Evolutionary conservation across 2,113 vertebrate species (phyloP), one percentile per base, ranked within the genome.

Genomic region (Chamaetylas fuelleborni): DNA sequence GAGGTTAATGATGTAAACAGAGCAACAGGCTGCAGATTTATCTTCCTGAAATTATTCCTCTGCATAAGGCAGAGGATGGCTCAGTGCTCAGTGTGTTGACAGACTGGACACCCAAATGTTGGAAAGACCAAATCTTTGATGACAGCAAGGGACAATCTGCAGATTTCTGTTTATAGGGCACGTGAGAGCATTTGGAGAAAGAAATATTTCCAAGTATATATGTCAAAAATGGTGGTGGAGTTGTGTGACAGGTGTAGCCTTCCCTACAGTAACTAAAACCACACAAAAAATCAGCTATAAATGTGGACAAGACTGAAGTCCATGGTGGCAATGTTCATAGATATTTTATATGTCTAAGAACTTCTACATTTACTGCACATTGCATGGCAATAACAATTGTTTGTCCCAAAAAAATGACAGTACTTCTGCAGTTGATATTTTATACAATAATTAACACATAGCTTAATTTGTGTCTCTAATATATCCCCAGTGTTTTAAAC

Each of bases 361-460:
- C 14, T 43, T 6, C 23, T 34, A 9, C 3, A 4, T 60, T 67
- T 62, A 20, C 19, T 85, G 36, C 14, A 38, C 1, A 0, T 62
- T 22, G 3, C 11, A 29, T 33, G 50, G 29, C 33, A 48, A 10
- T 20, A 29, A 19, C 1, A 9, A 3, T 13, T 51, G 8, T 40
- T 19, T 65, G 17, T 53, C 26, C 45, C 34, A 69, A 80, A 36
- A 36, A 79, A 9, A 11, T 40, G 45, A 9, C 12, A 28, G 19
- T 4, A 6, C 7, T 80, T 80, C 40, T 45, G 4, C 11, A 26
- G 42, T 9, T 48, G 11, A 31, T 72, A 22, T 24, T 79, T 20
- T 26, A 1, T 24, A 24, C 24, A 14, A 6, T 24, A 12, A 53
- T 38, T 25, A 82, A 42, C 20, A 53, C 19, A 28, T 6, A 61